Percentiles rank a stretch among this genome's conserved stretches.
These are phyloP conservation scores for Sarcophaga rosellei DNA, from an alignment of 2,888 invertebrate genomes.

Conservation along the genomic window DNA sequence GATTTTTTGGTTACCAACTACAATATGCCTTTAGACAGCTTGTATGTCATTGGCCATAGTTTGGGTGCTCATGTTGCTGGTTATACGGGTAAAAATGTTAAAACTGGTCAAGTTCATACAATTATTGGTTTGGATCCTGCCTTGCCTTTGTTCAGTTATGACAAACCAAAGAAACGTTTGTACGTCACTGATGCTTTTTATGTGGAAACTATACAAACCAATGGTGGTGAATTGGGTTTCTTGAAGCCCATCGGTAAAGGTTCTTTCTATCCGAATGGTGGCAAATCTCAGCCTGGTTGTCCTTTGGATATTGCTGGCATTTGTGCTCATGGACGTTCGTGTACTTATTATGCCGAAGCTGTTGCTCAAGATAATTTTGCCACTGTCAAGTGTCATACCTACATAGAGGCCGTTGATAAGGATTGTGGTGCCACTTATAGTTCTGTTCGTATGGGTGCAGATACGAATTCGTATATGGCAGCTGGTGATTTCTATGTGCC, in stretches of 20 bases:
- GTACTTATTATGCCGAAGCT: constrained; percentile 81
- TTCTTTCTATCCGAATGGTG: constrained; percentile 83
- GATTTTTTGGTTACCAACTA: constrained; percentile 81
- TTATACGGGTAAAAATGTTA: constrained; percentile 83
- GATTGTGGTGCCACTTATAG: constrained; percentile 73
- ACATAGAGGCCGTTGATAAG: constrained; percentile 76
- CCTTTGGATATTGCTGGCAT: constrained; percentile 77
- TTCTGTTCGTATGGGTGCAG: constrained; percentile 74
- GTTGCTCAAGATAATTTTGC: constrained; percentile 74
- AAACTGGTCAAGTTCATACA: constrained; percentile 83
- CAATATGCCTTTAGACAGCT: constrained; percentile 81
- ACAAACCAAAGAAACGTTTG: constrained; percentile 73
- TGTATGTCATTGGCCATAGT: constrained; percentile 84
- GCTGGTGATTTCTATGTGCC: constrained; percentile 76
- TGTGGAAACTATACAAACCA: constrained; percentile 79
- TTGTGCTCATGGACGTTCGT: constrained; percentile 81
- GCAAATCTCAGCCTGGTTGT: constrained; percentile 83
- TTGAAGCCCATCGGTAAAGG: constrained; percentile 79
- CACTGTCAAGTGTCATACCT: constrained; percentile 71
- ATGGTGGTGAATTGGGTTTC: constrained; percentile 76
- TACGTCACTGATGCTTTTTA: constrained; percentile 75
- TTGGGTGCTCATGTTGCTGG: constrained; percentile 85
- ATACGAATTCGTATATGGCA: constrained; percentile 72
- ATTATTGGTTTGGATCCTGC: constrained; percentile 83
- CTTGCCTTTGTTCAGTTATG: constrained; percentile 73